Conservation (phyloP, 2,113 vertebrate genomes). For the Lanius ludovicianus region DNA sequence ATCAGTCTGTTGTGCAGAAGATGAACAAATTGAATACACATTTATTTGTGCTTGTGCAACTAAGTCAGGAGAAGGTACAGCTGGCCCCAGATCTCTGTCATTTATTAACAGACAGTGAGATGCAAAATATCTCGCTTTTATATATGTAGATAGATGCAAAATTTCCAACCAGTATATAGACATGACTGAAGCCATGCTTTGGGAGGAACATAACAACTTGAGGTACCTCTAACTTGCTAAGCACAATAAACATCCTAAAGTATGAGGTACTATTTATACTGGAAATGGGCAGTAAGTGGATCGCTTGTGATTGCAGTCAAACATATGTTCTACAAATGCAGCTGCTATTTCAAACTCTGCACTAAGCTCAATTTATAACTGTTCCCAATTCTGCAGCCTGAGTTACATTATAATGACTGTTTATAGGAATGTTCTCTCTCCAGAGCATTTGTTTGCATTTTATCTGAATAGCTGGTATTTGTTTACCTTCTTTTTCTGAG, state of each 20-base stretch:
- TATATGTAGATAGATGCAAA: not conserved
- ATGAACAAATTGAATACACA: not conserved
- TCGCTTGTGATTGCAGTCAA: not conserved
- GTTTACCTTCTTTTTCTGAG: not conserved
- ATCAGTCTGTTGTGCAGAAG: not conserved
- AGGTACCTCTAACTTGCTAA: not conserved
- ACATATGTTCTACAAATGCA: not conserved
- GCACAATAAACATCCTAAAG: not conserved
- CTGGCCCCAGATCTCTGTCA: not conserved
- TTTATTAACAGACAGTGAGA: not conserved
- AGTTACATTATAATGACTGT: not conserved
- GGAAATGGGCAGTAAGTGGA: not conserved
- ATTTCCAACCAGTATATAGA: not conserved
- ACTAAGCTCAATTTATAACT: not conserved
- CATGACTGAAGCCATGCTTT: not conserved
- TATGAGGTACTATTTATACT: not conserved
- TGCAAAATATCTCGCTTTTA: not conserved
- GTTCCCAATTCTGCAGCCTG: not conserved
- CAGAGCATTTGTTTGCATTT: conserved; percentile 1
- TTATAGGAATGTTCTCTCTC: not conserved
- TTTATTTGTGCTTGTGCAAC: not conserved
- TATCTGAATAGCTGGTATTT: not conserved
- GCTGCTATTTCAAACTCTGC: not conserved
- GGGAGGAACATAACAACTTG: not conserved
- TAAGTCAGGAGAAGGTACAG: not conserved